phyloP scores from a whole-genome alignment of 1,140 invertebrate genomes.

The Papilio machaon region DNA sequence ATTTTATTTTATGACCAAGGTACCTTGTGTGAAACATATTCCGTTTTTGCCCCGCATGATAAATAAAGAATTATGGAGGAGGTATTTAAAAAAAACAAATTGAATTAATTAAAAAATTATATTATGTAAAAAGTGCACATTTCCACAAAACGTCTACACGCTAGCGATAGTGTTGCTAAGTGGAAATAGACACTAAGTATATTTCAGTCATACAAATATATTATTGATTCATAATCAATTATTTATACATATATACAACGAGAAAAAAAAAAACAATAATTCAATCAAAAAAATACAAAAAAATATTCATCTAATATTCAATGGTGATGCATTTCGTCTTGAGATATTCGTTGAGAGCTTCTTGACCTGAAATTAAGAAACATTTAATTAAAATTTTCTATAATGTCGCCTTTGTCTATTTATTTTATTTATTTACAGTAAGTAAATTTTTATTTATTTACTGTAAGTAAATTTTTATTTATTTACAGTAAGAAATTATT shows the following conservation, averaged over 20 bases:
- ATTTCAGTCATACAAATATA: constrained; percentile 4
- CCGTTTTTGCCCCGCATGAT: too few species aligned
- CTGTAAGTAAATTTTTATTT: too few species aligned
- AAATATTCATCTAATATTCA: constrained; percentile 87
- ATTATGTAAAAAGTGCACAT: background rate
- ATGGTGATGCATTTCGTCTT: constrained; percentile 97
- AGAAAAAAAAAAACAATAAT: background rate
- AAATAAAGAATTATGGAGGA: too few species aligned
- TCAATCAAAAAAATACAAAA: constrained; percentile 18
- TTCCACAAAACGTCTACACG: too few species aligned
- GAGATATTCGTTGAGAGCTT: constrained; percentile 97
- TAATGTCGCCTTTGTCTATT: too few species aligned
- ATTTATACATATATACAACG: constrained; percentile 19
- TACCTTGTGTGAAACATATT: too few species aligned
- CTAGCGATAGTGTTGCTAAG: background rate
- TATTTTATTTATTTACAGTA: too few species aligned
- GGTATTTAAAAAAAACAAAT: background rate
- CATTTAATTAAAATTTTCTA: constrained; percentile 22
- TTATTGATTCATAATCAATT: constrained; percentile 12
- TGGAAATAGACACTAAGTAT: background rate
- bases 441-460: too few species aligned
- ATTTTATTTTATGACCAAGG: constrained; percentile 42
- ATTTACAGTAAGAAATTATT: too few species aligned
- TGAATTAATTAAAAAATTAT: background rate
- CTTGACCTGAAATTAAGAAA: constrained; percentile 85